Evolutionary conservation across 2,888 invertebrate species (phyloP).

Genomic region (Ennomos erosarius): DNA sequence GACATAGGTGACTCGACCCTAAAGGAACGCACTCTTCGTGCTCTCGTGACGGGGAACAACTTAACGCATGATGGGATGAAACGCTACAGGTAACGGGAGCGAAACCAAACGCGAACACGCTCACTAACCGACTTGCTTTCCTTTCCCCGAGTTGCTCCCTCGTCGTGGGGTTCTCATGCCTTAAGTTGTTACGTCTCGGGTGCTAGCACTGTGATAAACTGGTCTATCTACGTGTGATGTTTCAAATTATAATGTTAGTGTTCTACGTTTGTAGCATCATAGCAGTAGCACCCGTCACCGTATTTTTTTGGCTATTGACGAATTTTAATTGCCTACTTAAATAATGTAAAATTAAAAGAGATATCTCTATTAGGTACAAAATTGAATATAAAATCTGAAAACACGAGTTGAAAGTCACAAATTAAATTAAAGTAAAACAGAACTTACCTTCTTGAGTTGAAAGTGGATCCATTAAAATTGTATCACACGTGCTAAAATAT

Average conservation of each 20-base stretch:
- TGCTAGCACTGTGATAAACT: constrained; percentile 17
- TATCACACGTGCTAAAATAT: constrained; percentile 70
- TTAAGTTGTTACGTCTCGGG: constrained; percentile 26
- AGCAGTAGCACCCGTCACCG: constrained; percentile 24
- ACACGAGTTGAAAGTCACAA: constrained; percentile 31
- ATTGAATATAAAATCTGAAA: constrained; percentile 35
- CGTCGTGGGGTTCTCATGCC: constrained; percentile 17
- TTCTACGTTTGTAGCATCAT: constrained; percentile 5
- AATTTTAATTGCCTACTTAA: constrained; percentile 1
- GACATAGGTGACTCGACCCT: no score
- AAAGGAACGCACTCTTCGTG: no score
- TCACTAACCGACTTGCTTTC: constrained; percentile 13
- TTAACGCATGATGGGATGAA: constrained; percentile 25
- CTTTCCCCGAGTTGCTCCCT: constrained; percentile 25
- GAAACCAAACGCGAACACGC: constrained; percentile 4
- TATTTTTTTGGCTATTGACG: constrained; percentile 7
- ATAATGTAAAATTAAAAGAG: constrained; percentile 12
- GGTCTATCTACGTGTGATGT: no score
- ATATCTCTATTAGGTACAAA: constrained; percentile 17
- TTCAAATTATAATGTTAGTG: not conserved
- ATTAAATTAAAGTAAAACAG: constrained; percentile 55
- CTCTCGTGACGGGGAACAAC: constrained; percentile 10
- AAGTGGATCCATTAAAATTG: constrained; percentile 52
- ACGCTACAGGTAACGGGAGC: constrained; percentile 15
- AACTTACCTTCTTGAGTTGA: constrained; percentile 68